Conservation (phyloP, 2,888 invertebrate species). For the Agrochola lychnidis region DNA sequence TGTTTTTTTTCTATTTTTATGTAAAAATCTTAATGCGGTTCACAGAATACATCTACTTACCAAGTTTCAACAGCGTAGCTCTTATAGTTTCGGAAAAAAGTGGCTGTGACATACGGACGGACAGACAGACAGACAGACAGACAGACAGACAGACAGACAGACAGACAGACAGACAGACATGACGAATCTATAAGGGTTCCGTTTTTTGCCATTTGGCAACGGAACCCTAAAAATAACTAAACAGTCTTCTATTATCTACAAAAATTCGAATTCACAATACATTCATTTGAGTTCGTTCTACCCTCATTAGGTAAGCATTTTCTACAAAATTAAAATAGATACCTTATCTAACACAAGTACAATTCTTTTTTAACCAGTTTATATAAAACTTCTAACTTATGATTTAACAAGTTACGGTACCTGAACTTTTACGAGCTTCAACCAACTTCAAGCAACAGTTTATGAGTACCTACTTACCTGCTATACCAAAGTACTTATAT, state of each 20-base stretch:
- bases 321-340: neutral
- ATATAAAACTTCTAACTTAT: neutral
- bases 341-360: neutral
- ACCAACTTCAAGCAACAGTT: constrained; percentile 1
- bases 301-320: neutral
- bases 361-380: neutral
- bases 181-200: too few relatives aligned
- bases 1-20: too few relatives aligned
- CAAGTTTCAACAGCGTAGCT: too few relatives aligned
- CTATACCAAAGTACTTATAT: neutral
- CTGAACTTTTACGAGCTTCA: constrained; percentile 14
- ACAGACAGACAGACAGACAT: too few relatives aligned
- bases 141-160: too few relatives aligned
- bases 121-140: too few relatives aligned
- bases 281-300: neutral
- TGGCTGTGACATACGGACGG: too few relatives aligned
- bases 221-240: too few relatives aligned
- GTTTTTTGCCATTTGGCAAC: too few relatives aligned
- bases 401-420: neutral
- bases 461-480: constrained; percentile 14
- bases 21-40: too few relatives aligned
- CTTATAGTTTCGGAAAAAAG: too few relatives aligned
- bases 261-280: neutral
- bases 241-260: neutral
- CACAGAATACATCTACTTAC: too few relatives aligned